These are phyloP conservation scores for Urocyon cinereoargenteus DNA, from an alignment of 2,797 vertebrate genomes.

Conservation along the genomic window DNA sequence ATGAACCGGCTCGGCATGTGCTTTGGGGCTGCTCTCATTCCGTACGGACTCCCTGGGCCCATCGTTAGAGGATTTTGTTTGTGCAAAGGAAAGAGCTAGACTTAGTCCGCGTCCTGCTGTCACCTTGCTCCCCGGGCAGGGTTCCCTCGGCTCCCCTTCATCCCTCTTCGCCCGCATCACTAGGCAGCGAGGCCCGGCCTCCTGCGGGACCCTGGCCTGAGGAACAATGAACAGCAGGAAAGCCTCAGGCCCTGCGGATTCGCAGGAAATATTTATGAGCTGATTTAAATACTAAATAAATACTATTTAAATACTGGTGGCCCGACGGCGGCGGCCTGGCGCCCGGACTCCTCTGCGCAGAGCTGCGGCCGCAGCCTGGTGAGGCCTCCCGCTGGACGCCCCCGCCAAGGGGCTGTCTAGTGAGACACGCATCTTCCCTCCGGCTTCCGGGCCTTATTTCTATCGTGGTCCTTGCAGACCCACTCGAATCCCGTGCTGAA, in stretches of 20 bases:
- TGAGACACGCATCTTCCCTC: slow-evolving; percentile 52
- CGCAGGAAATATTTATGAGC: slow-evolving; percentile 80
- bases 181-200: neutral
- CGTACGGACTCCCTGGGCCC: slow-evolving; percentile 64
- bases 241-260: slow-evolving; percentile 65
- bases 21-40: slow-evolving; percentile 64
- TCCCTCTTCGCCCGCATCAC: no score
- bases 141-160: slow-evolving; percentile 30
- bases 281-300: slow-evolving; percentile 80
- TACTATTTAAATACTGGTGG: no score
- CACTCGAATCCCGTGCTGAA: slow-evolving; percentile 13
- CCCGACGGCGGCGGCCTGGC: slow-evolving; percentile 1
- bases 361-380: no score
- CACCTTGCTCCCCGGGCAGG: slow-evolving; percentile 40
- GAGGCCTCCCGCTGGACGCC: slow-evolving; percentile 13
- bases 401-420: slow-evolving; percentile 44
- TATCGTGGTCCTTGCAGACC: neutral
- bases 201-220: neutral
- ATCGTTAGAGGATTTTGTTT: slow-evolving; percentile 84
- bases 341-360: no score
- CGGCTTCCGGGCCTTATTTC: slow-evolving; percentile 16
- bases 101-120: slow-evolving; percentile 67
- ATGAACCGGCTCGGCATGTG: slow-evolving; percentile 59
- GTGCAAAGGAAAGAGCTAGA: slow-evolving; percentile 80
- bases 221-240: slow-evolving; percentile 61